Base-by-base conservation (phyloP, 2,888 invertebrate genomes). In the Cephus runcator region DNA sequence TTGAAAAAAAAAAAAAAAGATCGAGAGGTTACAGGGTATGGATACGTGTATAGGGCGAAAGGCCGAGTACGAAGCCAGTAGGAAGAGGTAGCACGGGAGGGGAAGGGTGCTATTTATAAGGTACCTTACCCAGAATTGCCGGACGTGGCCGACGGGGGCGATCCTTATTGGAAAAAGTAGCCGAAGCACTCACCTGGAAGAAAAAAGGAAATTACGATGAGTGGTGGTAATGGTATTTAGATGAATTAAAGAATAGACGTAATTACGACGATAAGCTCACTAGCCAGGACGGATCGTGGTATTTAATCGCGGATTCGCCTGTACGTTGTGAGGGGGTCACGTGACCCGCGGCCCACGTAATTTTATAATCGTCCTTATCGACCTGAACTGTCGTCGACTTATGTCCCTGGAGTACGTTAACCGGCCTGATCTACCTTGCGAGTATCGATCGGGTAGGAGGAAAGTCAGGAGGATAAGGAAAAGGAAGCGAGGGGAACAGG, bases 141-240 rank as follows among this genome's bases (percentile, higher is more conserved):
- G 30, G 30, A 30, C 9, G 11, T 11, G 71, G 30, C 12, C 11
- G 30, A 71, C 31, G 15, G 31, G 30, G 31, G 30, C 30, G 30
- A 71, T 31, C 71, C 31, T 71, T 15, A n/a, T 30, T 31, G 56
- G 6, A 0, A 34, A 71, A 71, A 15, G 71, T 15, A n/a, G 12
- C 35, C 30, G 12, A 31, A 23, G 11, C 74, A 79, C 85, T 85
- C 80, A 85, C 85, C 85, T 85, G 84, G 77, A 85, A 85, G 71
- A 79, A 85, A 85, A 82, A 75, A 82, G 6, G 75, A 78, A 78
- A 77, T 75, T 31, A 81, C 56, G 76, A 79, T 83, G 77, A 40
- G 73, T 73, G 31, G 75, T 34, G 31, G 31, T 23, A 34, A 68
- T 69, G 12, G 12, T 30, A 56, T 56, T 2, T 23, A 23, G 23